Percentiles rank a stretch among this genome's conserved stretches.
Conservation (phyloP, 1,140 invertebrate species). For the Drosophila aff. region DNA sequence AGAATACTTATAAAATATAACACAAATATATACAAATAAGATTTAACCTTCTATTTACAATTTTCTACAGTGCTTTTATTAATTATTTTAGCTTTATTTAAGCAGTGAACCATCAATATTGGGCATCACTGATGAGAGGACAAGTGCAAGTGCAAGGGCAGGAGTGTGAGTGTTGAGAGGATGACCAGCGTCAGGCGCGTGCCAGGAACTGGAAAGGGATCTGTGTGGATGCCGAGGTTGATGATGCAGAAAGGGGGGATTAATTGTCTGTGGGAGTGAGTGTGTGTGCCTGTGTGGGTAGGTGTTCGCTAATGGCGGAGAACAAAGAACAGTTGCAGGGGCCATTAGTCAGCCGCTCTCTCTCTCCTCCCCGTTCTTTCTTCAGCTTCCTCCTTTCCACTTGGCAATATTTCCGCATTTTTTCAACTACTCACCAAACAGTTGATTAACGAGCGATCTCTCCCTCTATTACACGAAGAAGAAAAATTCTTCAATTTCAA, state of each 20-base stretch:
- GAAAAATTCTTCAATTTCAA: background rate
- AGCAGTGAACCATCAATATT: background rate
- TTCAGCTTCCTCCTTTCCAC: background rate
- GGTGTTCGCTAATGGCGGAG: conserved; percentile 40
- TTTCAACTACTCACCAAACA: conserved; percentile 35
- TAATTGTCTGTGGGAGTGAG: conserved; percentile 22
- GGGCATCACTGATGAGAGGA: conserved; percentile 6
- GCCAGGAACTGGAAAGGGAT: conserved; percentile 12
- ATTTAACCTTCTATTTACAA: too few species aligned
- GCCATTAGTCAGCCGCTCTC: conserved; percentile 43
- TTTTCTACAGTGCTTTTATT: too few species aligned
- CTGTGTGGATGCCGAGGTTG: conserved; percentile 10
- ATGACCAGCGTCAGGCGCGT: conserved; percentile 15
- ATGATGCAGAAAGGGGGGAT: conserved; percentile 1
- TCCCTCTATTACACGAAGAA: conserved; percentile 1
- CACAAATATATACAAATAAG: background rate
- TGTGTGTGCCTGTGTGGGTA: conserved; percentile 12
- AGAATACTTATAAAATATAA: background rate
- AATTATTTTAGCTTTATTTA: background rate
- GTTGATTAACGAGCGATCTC: conserved; percentile 38
- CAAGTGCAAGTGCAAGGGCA: conserved; percentile 19
- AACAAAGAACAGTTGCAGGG: conserved; percentile 51
- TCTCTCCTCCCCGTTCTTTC: background rate
- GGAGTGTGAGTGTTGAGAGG: conserved; percentile 2
- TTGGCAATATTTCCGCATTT: conserved; percentile 46